Evolutionary conservation across 2,888 invertebrate species (phyloP).

Genomic region (Macropis europaea): DNA sequence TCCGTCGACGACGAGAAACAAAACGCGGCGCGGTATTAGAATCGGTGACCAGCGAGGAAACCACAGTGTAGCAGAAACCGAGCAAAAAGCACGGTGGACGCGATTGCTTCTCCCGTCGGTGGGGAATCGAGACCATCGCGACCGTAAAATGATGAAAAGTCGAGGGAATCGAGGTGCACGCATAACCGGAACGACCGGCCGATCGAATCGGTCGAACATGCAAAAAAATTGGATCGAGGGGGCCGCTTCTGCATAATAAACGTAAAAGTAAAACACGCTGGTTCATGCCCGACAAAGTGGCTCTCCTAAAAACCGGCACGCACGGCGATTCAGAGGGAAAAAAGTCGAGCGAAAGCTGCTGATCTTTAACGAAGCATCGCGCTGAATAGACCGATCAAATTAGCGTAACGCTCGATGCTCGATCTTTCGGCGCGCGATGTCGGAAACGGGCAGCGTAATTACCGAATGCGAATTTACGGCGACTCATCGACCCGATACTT

Average conservation of each 20-base stretch:
- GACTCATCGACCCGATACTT: conserved; percentile 30
- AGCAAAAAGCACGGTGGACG: conserved; percentile 22
- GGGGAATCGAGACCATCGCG: conserved; percentile 10
- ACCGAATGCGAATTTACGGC: conserved; percentile 34
- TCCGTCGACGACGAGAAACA: neutral
- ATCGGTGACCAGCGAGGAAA: conserved; percentile 16
- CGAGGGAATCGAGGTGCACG: neutral
- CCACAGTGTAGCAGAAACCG: conserved; percentile 14
- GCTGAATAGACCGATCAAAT: conserved; percentile 46
- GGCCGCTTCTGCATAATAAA: conserved; percentile 12
- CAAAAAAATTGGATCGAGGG: conserved; percentile 13
- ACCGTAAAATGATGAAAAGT: conserved; percentile 30
- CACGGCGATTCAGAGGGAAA: conserved; percentile 2
- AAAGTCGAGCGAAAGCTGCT: neutral
- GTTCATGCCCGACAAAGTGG: conserved; percentile 28
- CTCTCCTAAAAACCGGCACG: neutral
- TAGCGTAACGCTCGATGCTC: conserved; percentile 47
- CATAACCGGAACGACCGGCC: conserved; percentile 22
- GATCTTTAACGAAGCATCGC: conserved; percentile 31
- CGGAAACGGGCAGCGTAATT: conserved; percentile 32
- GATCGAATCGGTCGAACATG: neutral
- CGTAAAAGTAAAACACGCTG: neutral
- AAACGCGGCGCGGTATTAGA: conserved; percentile 25
- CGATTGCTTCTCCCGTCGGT: conserved; percentile 37
- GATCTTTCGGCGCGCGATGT: conserved; percentile 24